These are phyloP conservation scores for Elymnias hypermnestra DNA, from an alignment of 1,140 invertebrate genomes.

Conservation along the genomic window DNA sequence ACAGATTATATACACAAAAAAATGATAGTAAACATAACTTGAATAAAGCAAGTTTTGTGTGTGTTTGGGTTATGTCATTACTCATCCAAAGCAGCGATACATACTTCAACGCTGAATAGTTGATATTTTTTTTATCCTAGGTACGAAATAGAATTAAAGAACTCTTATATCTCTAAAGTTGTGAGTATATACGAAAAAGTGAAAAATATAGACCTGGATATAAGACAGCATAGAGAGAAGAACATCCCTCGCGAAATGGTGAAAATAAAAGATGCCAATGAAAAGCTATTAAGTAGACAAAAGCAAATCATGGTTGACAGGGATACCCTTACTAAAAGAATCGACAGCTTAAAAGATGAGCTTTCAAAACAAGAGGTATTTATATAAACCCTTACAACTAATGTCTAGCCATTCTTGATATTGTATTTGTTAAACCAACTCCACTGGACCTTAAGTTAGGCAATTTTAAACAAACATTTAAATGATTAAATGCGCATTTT, in stretches of 20 bases:
- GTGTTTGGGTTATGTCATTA: too few relatives aligned
- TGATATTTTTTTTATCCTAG: slow-evolving; percentile 41
- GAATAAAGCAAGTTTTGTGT: too few relatives aligned
- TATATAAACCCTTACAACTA: too few relatives aligned
- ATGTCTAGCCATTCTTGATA: too few relatives aligned
- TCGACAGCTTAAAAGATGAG: slow-evolving; percentile 79
- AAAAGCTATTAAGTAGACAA: slow-evolving; percentile 76
- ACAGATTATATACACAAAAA: too few relatives aligned
- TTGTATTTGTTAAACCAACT: too few relatives aligned
- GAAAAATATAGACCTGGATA: slow-evolving; percentile 59
- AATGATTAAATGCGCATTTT: too few relatives aligned
- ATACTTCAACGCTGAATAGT: too few relatives aligned
- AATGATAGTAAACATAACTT: too few relatives aligned
- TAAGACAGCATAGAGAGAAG: slow-evolving; percentile 57
- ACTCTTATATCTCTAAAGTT: slow-evolving; percentile 44
- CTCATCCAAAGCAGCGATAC: too few relatives aligned
- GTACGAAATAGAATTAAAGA: slow-evolving; percentile 48
- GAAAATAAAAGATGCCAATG: slow-evolving; percentile 62
- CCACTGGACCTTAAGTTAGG: too few relatives aligned
- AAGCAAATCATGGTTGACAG: slow-evolving; percentile 60
- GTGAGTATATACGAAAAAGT: slow-evolving; percentile 65
- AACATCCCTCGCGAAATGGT: slow-evolving; percentile 63
- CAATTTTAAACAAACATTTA: too few relatives aligned
- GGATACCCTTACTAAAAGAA: slow-evolving; percentile 58
- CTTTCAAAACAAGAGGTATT: slow-evolving; percentile 80